phyloP scores from a whole-genome alignment of 2,888 invertebrate genomes.

The Mythimna impura region DNA sequence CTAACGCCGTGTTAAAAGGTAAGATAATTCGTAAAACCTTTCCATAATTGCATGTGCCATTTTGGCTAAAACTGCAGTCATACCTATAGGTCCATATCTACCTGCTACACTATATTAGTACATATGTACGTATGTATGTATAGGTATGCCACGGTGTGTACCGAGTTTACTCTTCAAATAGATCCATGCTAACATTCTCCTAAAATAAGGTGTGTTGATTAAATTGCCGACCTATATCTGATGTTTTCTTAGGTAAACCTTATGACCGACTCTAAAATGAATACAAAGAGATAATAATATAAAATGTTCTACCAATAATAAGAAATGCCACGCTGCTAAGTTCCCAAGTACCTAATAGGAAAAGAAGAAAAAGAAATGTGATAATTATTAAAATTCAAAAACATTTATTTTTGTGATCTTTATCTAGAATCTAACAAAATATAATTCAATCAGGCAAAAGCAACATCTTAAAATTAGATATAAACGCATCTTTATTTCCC shows the following conservation, averaged over 20 bases:
- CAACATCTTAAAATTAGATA: slow-evolving; percentile 9
- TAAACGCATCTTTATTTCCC: background rate
- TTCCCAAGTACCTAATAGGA: background rate
- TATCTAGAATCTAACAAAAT: slow-evolving; percentile 1
- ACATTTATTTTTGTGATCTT: slow-evolving; percentile 9
- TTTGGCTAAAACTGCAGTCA: slow-evolving; percentile 1
- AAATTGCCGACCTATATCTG: background rate
- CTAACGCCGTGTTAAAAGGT: background rate
- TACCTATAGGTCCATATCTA: background rate
- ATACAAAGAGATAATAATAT: background rate
- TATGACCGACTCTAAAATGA: background rate
- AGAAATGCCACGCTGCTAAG: background rate
- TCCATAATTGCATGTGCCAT: background rate
- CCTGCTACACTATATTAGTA: no score
- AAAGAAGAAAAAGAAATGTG: background rate
- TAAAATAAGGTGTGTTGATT: background rate
- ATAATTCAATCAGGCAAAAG: background rate
- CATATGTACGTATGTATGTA: no score
- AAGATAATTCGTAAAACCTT: background rate
- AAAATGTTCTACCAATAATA: background rate
- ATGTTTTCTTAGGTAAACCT: background rate
- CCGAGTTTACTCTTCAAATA: background rate
- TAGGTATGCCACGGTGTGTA: background rate
- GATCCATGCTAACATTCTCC: background rate
- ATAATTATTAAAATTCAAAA: slow-evolving; percentile 5